Evolutionary conservation across 1,140 invertebrate species (phyloP).

Genomic region (Leptoteleia sp.): DNA sequence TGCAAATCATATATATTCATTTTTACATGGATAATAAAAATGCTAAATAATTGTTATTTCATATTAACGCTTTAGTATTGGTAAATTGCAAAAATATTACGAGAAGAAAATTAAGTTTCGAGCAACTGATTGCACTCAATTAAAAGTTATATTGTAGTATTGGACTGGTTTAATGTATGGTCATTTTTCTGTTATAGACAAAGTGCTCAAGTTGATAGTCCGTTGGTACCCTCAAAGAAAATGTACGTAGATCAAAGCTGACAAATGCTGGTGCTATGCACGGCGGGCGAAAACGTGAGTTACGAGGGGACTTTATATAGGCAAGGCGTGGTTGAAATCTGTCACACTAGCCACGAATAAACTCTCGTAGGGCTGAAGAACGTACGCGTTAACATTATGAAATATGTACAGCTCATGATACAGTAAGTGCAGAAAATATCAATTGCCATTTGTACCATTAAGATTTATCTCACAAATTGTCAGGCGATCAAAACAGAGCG

Average conservation of each 20-base stretch:
- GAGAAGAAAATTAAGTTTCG: too few relatives aligned
- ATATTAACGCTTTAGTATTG: too few relatives aligned
- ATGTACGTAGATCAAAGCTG: slow-evolving; percentile 69
- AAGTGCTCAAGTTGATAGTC: slow-evolving; percentile 67
- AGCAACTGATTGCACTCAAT: too few relatives aligned
- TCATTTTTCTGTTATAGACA: slow-evolving; percentile 61
- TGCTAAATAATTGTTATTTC: too few relatives aligned
- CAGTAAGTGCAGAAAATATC: slow-evolving; percentile 18
- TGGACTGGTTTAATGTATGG: slow-evolving; percentile 40
- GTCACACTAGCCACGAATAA: slow-evolving; percentile 80
- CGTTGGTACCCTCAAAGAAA: slow-evolving; percentile 66
- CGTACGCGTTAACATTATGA: slow-evolving; percentile 64
- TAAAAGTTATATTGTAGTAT: slow-evolving; percentile 17
- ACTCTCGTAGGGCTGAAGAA: slow-evolving; percentile 64
- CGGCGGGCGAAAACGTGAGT: slow-evolving; percentile 64
- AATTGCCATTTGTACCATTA: slow-evolving; percentile 1
- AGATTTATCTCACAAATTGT: not conserved
- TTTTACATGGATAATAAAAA: too few relatives aligned
- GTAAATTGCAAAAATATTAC: too few relatives aligned
- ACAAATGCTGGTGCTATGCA: slow-evolving; percentile 68
- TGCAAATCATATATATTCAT: too few relatives aligned
- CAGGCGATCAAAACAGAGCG: too few relatives aligned
- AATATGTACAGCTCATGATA: slow-evolving; percentile 65
- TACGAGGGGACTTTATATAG: slow-evolving; percentile 75
- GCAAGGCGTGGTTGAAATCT: slow-evolving; percentile 81